Conservation (phyloP, 2,113 vertebrate genomes). For the Lates calcarifer region DNA sequence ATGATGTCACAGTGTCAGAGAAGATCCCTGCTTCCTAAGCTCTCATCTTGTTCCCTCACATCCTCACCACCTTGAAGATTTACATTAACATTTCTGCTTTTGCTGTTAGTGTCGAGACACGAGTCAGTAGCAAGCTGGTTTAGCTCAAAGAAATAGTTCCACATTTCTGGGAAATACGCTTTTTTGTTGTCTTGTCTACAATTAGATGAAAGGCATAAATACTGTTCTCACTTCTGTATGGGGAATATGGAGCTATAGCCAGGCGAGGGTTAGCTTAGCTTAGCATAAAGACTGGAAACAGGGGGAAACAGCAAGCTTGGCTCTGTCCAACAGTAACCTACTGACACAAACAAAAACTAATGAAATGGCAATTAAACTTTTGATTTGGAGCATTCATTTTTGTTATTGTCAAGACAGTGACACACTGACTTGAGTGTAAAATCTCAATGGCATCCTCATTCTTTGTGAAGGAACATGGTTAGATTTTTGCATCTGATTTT, state of each 20-base stretch:
- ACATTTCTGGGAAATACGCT: neutral
- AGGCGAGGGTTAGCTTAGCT: neutral
- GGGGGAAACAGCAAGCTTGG: neutral
- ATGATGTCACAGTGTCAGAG: conserved; percentile 37
- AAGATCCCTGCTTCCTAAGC: conserved; percentile 31
- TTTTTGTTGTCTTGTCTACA: neutral
- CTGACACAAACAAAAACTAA: too few relatives aligned
- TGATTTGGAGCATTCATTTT: too few relatives aligned
- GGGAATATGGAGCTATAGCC: neutral
- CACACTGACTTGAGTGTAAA: neutral
- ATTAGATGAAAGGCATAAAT: neutral
- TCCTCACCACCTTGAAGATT: neutral
- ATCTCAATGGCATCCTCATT: neutral
- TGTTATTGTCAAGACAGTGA: too few relatives aligned
- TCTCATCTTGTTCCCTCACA: neutral
- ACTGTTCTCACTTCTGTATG: neutral
- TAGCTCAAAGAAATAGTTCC: neutral
- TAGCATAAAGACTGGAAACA: neutral
- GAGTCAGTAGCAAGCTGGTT: neutral
- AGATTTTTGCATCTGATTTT: neutral
- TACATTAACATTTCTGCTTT: neutral
- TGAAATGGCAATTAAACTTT: too few relatives aligned
- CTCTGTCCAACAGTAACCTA: too few relatives aligned
- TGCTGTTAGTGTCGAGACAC: neutral
- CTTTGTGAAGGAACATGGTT: neutral